Percentiles rank a stretch among this genome's conserved stretches.
Conservation (phyloP, 2,888 invertebrate species). For the Cheilosia grossa region DNA sequence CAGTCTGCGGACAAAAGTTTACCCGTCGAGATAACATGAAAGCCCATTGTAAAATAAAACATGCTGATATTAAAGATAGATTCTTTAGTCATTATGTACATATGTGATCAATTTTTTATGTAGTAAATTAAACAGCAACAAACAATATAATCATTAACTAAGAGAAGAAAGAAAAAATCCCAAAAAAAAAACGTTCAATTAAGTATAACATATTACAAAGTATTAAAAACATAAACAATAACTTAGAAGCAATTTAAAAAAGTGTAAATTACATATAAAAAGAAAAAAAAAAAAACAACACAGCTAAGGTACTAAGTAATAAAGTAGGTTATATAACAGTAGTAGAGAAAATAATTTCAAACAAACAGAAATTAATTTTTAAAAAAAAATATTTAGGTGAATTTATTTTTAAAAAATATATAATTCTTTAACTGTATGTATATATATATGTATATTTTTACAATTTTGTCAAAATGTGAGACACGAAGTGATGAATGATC, state of each 20-base stretch:
- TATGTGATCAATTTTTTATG: constrained; percentile 84
- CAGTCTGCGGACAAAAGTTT: constrained; percentile 86
- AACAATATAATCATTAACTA: constrained; percentile 32
- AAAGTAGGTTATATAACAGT: constrained; percentile 40
- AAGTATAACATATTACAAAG: constrained; percentile 54
- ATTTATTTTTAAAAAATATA: constrained; percentile 44
- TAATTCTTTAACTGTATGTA: constrained; percentile 71
- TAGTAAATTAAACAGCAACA: constrained; percentile 78
- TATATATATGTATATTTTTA: constrained; percentile 64
- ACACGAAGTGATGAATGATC: constrained; percentile 37
- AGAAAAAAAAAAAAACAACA: constrained; percentile 19
- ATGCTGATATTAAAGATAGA: constrained; percentile 84
- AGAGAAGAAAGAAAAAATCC: constrained; percentile 27
- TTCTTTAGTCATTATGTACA: constrained; percentile 84
- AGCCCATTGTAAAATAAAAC: constrained; percentile 86
- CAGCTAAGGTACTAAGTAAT: constrained; percentile 32
- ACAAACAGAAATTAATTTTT: constrained; percentile 24
- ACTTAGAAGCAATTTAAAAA: constrained; percentile 69
- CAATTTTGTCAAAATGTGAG: constrained; percentile 44
- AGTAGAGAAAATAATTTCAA: constrained; percentile 24
- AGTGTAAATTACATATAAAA: constrained; percentile 42
- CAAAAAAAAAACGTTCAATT: constrained; percentile 61
- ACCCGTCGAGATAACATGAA: constrained; percentile 87
- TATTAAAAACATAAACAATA: constrained; percentile 64
- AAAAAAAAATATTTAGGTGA: constrained; percentile 48